These are phyloP conservation scores for Mythimna vitellina DNA, from an alignment of 2,888 invertebrate species.

Conservation along the genomic window DNA sequence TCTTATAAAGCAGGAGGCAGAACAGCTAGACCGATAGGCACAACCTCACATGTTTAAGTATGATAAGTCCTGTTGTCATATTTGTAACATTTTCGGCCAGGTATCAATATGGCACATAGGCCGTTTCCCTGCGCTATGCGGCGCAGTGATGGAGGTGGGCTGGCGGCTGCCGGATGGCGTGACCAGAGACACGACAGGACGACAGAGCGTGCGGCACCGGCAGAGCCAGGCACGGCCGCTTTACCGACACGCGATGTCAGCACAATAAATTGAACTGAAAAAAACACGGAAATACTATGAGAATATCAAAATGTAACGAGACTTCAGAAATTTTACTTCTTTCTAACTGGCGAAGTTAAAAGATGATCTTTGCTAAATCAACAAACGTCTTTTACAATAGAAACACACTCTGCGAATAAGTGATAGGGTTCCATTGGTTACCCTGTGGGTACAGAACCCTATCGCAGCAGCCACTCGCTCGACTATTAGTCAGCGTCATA, in stretches of 20 bases:
- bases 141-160: slow-evolving; percentile 53
- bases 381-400: slow-evolving; percentile 2
- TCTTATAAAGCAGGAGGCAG: not conserved
- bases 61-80: not conserved
- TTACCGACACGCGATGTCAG: slow-evolving; percentile 83
- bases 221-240: slow-evolving; percentile 81
- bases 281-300: slow-evolving; percentile 71
- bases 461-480: slow-evolving; percentile 62
- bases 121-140: slow-evolving; percentile 62
- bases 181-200: slow-evolving; percentile 85
- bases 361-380: slow-evolving; percentile 10
- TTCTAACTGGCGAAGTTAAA: not conserved
- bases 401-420: no score
- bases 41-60: not conserved
- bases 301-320: slow-evolving; percentile 40
- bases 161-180: slow-evolving; percentile 80
- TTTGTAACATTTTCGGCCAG: slow-evolving; percentile 16
- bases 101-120: slow-evolving; percentile 44
- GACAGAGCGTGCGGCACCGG: slow-evolving; percentile 75
- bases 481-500: slow-evolving; percentile 78
- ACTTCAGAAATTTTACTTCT: slow-evolving; percentile 44
- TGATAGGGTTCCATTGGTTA: slow-evolving; percentile 65
- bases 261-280: slow-evolving; percentile 74
- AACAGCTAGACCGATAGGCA: not conserved
- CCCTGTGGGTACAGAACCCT: slow-evolving; percentile 67